Conservation (phyloP, 2,797 vertebrate genomes). For the Vespertilio murinus region DNA sequence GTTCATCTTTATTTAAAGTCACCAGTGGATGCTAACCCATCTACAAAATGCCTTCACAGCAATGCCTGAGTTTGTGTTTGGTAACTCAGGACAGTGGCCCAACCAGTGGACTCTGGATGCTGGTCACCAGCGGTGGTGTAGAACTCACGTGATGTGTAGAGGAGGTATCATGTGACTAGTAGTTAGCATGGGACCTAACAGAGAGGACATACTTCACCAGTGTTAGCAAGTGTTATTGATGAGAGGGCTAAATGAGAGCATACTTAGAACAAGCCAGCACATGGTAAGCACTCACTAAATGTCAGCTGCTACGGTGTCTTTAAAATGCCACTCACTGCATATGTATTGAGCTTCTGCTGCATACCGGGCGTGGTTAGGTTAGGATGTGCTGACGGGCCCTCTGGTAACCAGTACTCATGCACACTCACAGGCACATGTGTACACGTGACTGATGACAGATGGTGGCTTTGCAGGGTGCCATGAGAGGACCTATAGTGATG, state of each 20-base stretch:
- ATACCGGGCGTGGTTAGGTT: neutral
- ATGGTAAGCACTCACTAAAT: neutral
- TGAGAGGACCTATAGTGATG: neutral
- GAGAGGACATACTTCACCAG: accelerated
- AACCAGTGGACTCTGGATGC: accelerated
- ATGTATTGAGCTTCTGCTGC: neutral
- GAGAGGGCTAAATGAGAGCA: neutral
- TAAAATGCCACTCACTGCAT: too few species aligned
- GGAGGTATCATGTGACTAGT: accelerated
- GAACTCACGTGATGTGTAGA: accelerated
- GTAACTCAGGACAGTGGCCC: accelerated
- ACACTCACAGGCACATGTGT: too few species aligned
- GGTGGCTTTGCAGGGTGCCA: neutral
- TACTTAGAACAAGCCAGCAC: neutral
- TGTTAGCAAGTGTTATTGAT: neutral
- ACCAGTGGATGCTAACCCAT: neutral
- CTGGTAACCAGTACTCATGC: neutral
- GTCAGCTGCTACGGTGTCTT: accelerated
- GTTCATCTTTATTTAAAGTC: neutral
- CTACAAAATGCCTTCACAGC: neutral
- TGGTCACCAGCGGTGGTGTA: accelerated
- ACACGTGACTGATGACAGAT: neutral
- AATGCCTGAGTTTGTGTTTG: neutral
- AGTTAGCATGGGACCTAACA: neutral
- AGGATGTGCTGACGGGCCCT: too few species aligned